phyloP scores from a whole-genome alignment of 1,140 invertebrate species.

The Condylostylus longicornis region DNA sequence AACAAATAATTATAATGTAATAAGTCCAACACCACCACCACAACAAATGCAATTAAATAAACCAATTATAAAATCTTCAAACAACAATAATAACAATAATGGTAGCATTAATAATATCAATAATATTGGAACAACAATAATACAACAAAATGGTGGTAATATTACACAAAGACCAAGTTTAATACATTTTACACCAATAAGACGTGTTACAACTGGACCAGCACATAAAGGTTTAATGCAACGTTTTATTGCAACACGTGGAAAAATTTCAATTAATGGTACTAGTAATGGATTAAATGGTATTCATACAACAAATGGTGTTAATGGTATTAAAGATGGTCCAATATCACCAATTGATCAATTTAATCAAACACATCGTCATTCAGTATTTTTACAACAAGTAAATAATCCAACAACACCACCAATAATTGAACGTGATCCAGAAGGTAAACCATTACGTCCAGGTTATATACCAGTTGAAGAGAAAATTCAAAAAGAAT shows the following conservation, averaged over 20 bases:
- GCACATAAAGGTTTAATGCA: conserved; percentile 62
- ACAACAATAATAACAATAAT: neutral
- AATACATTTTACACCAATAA: conserved; percentile 27
- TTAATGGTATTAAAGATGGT: conserved; percentile 3
- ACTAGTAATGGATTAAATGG: conserved; percentile 8
- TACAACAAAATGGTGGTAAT: conserved; percentile 39
- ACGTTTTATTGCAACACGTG: conserved; percentile 55
- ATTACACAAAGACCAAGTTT: too few species aligned
- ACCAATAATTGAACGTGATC: conserved; percentile 33
- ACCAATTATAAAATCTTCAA: neutral
- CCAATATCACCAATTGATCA: conserved; percentile 18
- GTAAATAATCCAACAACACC: conserved; percentile 20
- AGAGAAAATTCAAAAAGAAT: conserved; percentile 61
- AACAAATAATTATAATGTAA: conserved; percentile 31
- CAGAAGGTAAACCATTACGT: conserved; percentile 40
- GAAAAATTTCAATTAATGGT: conserved; percentile 37
- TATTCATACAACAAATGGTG: conserved; percentile 1
- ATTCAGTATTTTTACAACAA: conserved; percentile 14
- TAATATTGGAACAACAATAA: too few species aligned
- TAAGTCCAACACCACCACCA: conserved; percentile 32
- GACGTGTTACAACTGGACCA: conserved; percentile 41
- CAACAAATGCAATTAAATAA: conserved; percentile 34
- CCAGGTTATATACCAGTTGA: conserved; percentile 55
- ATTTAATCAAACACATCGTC: conserved; percentile 22
- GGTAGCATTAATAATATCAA: too few species aligned